Base-by-base conservation (phyloP, 2,888 invertebrate genomes). In the Teinopalpus imperialis region DNA sequence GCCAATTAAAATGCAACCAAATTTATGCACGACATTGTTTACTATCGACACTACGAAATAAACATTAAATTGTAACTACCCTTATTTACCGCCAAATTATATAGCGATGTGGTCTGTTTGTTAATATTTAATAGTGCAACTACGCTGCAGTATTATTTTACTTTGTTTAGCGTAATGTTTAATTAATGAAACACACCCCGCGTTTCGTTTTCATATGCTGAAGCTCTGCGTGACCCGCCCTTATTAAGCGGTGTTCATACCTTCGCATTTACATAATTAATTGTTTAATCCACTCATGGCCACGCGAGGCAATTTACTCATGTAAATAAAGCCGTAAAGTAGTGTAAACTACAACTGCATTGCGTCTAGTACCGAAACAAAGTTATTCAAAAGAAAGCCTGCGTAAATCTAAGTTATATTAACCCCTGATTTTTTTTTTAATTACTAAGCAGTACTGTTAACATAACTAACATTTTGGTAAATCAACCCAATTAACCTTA, bases 201-300 rank as follows among this genome's bases (percentile, higher is more conserved):
- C 3, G 12, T 24, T 34, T 5, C 9, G 34, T 44, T 37, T 27
- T n/a, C 18, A 9, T 35, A 34, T 30, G 8, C 20, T 9, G 36
- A 9, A n/a, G 21, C 12, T 12, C 41, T 12, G 37, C 43, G 43
- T 31, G 43, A 37, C 37, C 30, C 31, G 18, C 20, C 23, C 43
- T 44, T 44, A 37, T 43, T 29, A 37, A 44, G 24, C 31, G 36
- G 26, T 27, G 43, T 44, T 56, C 54, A 54, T 51, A 57, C 50
- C 54, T 52, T 43, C 36, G 60, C 61, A 74, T 77, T 74, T 66
- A 57, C 64, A 61, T 78, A 80, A 80, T 79, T 74, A 81, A 78
- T 74, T 74, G 68, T 73, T 74, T 70, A 71, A 78, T 77, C 71
- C 69, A 71, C 69, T 64, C 59, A 51, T 52, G 58, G 47, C 50